Percentiles rank a stretch among this genome's conserved stretches.
phyloP scores from a whole-genome alignment of 2,888 invertebrate genomes.

The Cryptophagus acutangulus region DNA sequence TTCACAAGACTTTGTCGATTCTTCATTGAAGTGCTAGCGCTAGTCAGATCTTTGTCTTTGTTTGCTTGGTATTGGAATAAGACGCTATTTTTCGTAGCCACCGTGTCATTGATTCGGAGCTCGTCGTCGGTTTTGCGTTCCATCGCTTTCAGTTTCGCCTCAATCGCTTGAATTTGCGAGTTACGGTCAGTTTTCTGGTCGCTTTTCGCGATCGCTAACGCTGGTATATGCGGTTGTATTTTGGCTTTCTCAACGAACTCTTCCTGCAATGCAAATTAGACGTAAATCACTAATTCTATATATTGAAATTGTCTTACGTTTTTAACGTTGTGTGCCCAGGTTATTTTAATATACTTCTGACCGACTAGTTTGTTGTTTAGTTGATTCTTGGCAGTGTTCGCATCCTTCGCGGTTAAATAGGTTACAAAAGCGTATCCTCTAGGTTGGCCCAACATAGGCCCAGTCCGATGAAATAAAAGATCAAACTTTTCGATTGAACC shows the following conservation, averaged over 20 bases:
- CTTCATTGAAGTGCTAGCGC: slow-evolving; percentile 19
- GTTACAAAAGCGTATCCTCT: slow-evolving; percentile 93
- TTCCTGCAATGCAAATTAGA: slow-evolving; percentile 56
- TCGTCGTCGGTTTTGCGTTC: slow-evolving; percentile 64
- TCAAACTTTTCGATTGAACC: slow-evolving; percentile 94
- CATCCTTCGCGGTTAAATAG: slow-evolving; percentile 62
- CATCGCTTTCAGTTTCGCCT: slow-evolving; percentile 79
- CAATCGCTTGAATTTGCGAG: slow-evolving; percentile 81
- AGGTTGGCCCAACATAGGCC: slow-evolving; percentile 82
- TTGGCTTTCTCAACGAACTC: slow-evolving; percentile 72
- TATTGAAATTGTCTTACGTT: slow-evolving; percentile 49
- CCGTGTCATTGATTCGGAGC: slow-evolving; percentile 68
- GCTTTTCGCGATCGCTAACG: slow-evolving; percentile 60
- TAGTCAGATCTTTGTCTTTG: slow-evolving; percentile 48
- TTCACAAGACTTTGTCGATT: slow-evolving; percentile 17
- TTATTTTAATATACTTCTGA: slow-evolving; percentile 69
- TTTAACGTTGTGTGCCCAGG: slow-evolving; percentile 72
- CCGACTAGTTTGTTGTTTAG: slow-evolving; percentile 73
- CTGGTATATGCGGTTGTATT: slow-evolving; percentile 72
- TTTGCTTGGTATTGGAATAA: slow-evolving; percentile 65
- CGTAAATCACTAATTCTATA: slow-evolving; percentile 2
- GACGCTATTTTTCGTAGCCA: slow-evolving; percentile 61
- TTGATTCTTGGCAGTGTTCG: slow-evolving; percentile 64
- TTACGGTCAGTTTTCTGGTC: slow-evolving; percentile 67
- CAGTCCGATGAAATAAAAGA: slow-evolving; percentile 88